These are phyloP conservation scores for Sicus ferrugineus DNA, from an alignment of 2,888 invertebrate species.

Conservation along the genomic window DNA sequence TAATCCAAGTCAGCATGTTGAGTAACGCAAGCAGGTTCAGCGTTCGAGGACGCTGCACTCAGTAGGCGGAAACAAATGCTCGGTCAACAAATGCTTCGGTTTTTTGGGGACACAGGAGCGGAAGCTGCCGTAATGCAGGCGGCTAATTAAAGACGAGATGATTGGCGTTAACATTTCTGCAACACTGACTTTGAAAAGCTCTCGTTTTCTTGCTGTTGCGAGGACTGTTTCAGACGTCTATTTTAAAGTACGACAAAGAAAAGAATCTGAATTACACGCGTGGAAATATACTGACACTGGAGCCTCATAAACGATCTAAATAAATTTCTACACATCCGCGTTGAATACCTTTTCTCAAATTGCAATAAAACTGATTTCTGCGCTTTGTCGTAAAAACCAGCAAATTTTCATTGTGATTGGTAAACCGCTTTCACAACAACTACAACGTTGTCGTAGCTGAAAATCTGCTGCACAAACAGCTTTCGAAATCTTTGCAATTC, in stretches of 20 bases:
- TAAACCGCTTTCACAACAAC: background rate
- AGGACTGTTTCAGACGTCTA: no score
- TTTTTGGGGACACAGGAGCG: background rate
- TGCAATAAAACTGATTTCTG: no score
- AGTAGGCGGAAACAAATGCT: background rate
- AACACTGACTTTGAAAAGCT: background rate
- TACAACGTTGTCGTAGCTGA: no score
- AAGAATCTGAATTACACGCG: no score
- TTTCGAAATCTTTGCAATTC: slow-evolving; percentile 5
- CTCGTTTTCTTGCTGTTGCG: no score
- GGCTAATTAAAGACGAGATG: background rate
- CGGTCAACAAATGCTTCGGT: background rate
- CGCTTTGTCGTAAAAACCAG: background rate
- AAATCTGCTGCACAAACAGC: background rate
- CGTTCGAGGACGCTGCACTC: no score
- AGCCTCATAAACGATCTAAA: no score
- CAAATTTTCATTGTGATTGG: background rate
- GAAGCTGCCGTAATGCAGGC: background rate
- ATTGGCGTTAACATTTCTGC: background rate
- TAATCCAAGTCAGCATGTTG: slow-evolving; percentile 4
- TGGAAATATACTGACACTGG: no score
- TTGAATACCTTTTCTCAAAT: no score
- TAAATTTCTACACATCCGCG: no score
- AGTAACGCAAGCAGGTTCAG: background rate
- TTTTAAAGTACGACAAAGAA: no score